Evolutionary conservation across 2,797 vertebrate genomes (phyloP).

Genomic region (Discoglossus pictus): DNA sequence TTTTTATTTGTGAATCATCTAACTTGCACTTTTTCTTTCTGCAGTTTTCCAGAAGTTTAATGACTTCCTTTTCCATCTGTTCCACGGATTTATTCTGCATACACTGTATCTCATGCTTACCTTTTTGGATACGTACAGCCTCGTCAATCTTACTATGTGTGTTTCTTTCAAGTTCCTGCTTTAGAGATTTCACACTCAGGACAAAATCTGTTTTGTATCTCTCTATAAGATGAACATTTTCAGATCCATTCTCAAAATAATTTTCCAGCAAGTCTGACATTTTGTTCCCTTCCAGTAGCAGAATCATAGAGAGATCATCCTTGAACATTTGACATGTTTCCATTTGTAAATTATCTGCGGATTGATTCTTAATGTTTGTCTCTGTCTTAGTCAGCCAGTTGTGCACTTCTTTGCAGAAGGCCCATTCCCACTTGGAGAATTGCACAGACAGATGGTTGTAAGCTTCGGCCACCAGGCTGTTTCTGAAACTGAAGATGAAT

Average conservation of each 20-base stretch:
- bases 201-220: constrained; percentile 61
- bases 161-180: constrained; percentile 55
- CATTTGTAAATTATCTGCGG: constrained; percentile 45
- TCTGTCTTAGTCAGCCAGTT: constrained; percentile 61
- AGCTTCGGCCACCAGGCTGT: constrained; percentile 64
- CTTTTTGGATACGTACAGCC: constrained; percentile 13
- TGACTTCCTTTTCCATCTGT: constrained; percentile 60
- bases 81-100: constrained; percentile 20
- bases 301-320: constrained; percentile 55
- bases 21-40: constrained; percentile 56
- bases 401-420: constrained; percentile 61
- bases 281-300: constrained; percentile 58
- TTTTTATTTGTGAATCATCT: constrained; percentile 62
- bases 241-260: constrained; percentile 59
- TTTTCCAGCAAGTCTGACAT: constrained; percentile 57
- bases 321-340: constrained; percentile 50
- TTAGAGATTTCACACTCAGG: constrained; percentile 58
- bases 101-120: constrained; percentile 20
- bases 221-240: constrained; percentile 60
- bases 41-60: constrained; percentile 60
- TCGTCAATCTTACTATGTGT: constrained; percentile 58
- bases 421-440: constrained; percentile 62
- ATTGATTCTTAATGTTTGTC: constrained; percentile 49
- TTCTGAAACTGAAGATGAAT: constrained; percentile 60
- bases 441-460: constrained; percentile 68